Percentiles rank a stretch among this genome's conserved stretches.
phyloP scores from a whole-genome alignment of 2,888 invertebrate genomes.

The Clostera curtula region DNA sequence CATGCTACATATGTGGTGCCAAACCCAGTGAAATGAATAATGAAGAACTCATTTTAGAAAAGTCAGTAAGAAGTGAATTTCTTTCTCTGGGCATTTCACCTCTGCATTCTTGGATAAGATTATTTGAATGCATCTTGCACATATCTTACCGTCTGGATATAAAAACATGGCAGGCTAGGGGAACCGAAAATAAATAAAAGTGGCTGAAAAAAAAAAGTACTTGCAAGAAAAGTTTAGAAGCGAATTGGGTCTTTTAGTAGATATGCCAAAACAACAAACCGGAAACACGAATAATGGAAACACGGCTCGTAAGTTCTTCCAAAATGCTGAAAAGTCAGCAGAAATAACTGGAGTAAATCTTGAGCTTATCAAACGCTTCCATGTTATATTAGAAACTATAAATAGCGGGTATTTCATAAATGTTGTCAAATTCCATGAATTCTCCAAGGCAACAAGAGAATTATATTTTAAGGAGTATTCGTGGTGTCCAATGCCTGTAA shows the following conservation, averaged over 20 bases:
- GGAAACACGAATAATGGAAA: conserved; percentile 12
- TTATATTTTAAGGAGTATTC: too few species aligned
- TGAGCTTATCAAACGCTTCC: conserved; percentile 11
- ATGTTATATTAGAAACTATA: conserved; percentile 4
- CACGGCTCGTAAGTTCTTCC: conserved; percentile 20
- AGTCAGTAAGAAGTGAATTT: not conserved
- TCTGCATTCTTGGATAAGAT: conserved; percentile 30
- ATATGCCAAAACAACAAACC: conserved; percentile 12
- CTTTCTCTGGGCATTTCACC: conserved; percentile 9
- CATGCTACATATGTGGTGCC: conserved; percentile 7
- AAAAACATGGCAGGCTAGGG: conserved; percentile 27
- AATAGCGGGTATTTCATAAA: too few species aligned
- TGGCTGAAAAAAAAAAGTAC: conserved; percentile 1
- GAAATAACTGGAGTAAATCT: conserved; percentile 26
- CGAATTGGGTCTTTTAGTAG: conserved; percentile 9
- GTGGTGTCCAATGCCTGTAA: too few species aligned
- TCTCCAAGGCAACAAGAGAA: too few species aligned
- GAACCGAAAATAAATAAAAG: conserved; percentile 11
- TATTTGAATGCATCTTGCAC: conserved; percentile 28
- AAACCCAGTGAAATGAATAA: conserved; percentile 2
- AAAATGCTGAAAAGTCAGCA: conserved; percentile 15
- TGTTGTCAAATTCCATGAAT: too few species aligned
- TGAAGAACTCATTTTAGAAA: not conserved
- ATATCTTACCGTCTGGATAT: conserved; percentile 22
- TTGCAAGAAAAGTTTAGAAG: conserved; percentile 2